These are phyloP conservation scores for Crotalus tigris DNA, from an alignment of 2,113 vertebrate genomes.

Conservation along the genomic window DNA sequence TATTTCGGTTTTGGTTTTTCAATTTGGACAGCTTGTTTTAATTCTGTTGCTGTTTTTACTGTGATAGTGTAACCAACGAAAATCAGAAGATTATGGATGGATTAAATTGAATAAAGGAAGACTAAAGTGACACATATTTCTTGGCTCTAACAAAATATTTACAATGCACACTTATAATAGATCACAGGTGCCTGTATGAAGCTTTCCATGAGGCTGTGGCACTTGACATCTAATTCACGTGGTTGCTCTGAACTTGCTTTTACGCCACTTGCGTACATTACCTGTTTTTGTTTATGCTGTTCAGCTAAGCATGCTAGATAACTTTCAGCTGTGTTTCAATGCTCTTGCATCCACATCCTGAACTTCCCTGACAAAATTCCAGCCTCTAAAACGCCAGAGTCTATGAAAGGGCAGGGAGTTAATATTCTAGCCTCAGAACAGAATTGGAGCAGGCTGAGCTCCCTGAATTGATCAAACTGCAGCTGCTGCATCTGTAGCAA, in stretches of 20 bases:
- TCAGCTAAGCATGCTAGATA: background rate
- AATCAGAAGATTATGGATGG: background rate
- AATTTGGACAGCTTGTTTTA: background rate
- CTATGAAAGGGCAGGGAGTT: background rate
- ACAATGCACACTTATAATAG: background rate
- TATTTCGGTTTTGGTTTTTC: background rate
- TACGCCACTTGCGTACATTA: background rate
- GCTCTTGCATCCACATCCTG: background rate
- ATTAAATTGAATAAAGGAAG: background rate
- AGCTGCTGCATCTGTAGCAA: background rate
- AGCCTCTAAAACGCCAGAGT: background rate
- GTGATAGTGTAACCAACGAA: background rate
- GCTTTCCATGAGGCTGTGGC: background rate
- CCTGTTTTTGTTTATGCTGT: slow-evolving; percentile 11
- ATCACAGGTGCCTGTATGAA: background rate
- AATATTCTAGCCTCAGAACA: background rate
- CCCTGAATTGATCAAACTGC: background rate
- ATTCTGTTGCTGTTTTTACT: background rate
- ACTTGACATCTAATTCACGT: background rate
- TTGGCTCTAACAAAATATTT: background rate
- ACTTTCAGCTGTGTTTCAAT: background rate
- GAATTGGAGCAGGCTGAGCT: background rate
- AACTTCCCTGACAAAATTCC: slow-evolving; percentile 12
- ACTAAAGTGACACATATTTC: background rate
- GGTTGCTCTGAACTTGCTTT: background rate